Percentiles rank a stretch among this genome's conserved stretches.
phyloP scores from a whole-genome alignment of 2,113 vertebrate genomes.

The Myotis yumanensis region DNA sequence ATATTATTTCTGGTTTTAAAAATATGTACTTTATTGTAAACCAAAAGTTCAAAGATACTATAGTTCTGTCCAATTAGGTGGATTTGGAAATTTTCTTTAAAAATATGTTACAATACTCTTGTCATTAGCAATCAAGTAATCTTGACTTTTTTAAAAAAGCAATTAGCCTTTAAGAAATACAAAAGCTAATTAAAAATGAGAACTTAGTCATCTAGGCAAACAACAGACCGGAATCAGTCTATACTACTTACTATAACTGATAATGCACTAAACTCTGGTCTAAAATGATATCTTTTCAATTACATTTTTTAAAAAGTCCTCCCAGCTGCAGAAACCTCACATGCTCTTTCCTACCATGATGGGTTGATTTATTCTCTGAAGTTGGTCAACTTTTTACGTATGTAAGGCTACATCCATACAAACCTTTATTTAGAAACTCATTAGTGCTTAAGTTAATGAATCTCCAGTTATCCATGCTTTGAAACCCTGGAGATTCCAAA shows the following conservation, averaged over 20 bases:
- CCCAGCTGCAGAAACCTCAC: neutral
- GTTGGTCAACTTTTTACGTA: conserved; percentile 20
- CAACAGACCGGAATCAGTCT: conserved; percentile 64
- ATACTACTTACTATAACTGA: conserved; percentile 60
- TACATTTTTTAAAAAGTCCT: neutral
- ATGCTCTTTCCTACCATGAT: neutral
- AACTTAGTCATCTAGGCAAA: conserved; percentile 84
- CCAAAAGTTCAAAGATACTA: conserved; percentile 75
- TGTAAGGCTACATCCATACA: neutral
- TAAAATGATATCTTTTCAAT: conserved; percentile 66
- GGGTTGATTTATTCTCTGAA: conserved; percentile 7
- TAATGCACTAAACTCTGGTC: conserved; percentile 52
- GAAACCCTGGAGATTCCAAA: conserved; percentile 4
- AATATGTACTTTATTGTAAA: conserved; percentile 75
- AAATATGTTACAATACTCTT: conserved; percentile 84
- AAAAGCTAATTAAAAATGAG: conserved; percentile 89
- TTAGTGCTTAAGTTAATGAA: conserved; percentile 23
- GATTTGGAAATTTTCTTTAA: conserved; percentile 77
- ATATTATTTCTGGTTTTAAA: conserved; percentile 75
- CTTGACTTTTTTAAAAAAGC: conserved; percentile 85
- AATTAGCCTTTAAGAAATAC: conserved; percentile 86
- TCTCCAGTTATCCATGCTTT: conserved; percentile 30
- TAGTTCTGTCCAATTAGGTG: conserved; percentile 68
- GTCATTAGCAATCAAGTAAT: conserved; percentile 87
- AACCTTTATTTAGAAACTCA: conserved; percentile 54